These are phyloP conservation scores for Drosophila ercepeae DNA, from an alignment of 1,140 invertebrate species.

Conservation along the genomic window DNA sequence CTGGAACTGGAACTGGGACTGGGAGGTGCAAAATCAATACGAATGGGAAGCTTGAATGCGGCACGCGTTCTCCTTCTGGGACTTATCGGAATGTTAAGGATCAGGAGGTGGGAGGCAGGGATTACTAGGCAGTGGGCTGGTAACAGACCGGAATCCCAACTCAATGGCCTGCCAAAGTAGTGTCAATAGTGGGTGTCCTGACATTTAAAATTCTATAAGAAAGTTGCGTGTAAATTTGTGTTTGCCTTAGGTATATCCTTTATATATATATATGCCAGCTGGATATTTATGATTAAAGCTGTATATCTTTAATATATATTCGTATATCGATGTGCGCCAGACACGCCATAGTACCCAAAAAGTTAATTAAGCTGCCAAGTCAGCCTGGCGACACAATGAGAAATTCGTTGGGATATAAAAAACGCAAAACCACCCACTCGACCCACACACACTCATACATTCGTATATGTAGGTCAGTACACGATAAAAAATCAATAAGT, in stretches of 20 bases:
- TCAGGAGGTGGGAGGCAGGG: not conserved
- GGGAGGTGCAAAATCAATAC: conserved; percentile 74
- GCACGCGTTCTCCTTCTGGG: conserved; percentile 42
- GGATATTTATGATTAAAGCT: conserved; percentile 57
- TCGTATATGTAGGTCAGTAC: conserved; percentile 64
- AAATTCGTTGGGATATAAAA: conserved; percentile 44
- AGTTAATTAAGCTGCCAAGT: conserved; percentile 66
- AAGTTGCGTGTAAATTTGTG: conserved; percentile 38
- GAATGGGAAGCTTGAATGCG: conserved; percentile 33
- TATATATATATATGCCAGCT: conserved; percentile 23
- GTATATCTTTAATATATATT: conserved; percentile 4
- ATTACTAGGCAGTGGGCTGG: not conserved
- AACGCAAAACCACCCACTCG: not conserved
- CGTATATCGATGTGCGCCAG: conserved; percentile 44
- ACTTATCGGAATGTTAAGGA: conserved; percentile 57
- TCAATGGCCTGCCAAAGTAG: conserved; percentile 47
- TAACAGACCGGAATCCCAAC: conserved; percentile 26
- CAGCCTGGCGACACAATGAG: conserved; percentile 47
- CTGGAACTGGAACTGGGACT: not conserved
- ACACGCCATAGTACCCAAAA: conserved; percentile 44
- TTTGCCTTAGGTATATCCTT: conserved; percentile 1
- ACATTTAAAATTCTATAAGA: conserved; percentile 33
- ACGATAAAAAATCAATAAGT: conserved; percentile 63
- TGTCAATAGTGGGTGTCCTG: conserved; percentile 35
- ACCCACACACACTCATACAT: not conserved